phyloP scores from a whole-genome alignment of 2,113 vertebrate genomes.

The Sprattus sprattus region DNA sequence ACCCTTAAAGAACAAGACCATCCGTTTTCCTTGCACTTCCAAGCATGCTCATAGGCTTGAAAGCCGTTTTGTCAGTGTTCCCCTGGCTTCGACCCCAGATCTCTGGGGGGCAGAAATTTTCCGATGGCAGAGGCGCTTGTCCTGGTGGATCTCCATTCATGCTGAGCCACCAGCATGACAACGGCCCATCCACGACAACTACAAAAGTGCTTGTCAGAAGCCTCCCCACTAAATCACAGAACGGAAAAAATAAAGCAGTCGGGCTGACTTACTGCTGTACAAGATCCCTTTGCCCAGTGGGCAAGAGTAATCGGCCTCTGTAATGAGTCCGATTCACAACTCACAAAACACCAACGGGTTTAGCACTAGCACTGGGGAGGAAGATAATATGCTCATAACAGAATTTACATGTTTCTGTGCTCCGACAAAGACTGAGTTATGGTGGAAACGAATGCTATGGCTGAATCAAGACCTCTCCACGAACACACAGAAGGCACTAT shows the following conservation, averaged over 20 bases:
- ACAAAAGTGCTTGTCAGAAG: background rate
- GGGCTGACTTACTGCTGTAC: background rate
- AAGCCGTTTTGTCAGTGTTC: background rate
- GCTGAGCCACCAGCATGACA: background rate
- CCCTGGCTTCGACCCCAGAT: background rate
- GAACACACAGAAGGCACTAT: background rate
- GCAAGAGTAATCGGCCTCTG: background rate
- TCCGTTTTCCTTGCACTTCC: background rate
- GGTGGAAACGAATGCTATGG: background rate
- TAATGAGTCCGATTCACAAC: background rate
- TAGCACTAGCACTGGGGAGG: background rate
- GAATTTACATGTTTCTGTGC: background rate
- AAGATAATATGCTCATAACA: background rate
- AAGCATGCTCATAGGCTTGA: background rate
- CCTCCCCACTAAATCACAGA: background rate
- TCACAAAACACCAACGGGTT: background rate
- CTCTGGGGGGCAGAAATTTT: background rate
- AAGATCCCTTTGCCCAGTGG: background rate
- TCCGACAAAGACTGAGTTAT: background rate
- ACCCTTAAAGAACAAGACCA: background rate
- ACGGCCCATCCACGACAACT: background rate
- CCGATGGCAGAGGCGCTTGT: background rate
- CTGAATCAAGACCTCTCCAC: background rate
- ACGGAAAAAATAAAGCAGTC: background rate
- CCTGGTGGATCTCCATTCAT: background rate